Evolutionary conservation across 2,888 invertebrate genomes (phyloP).

Genomic region (Xestia ashworthii): DNA sequence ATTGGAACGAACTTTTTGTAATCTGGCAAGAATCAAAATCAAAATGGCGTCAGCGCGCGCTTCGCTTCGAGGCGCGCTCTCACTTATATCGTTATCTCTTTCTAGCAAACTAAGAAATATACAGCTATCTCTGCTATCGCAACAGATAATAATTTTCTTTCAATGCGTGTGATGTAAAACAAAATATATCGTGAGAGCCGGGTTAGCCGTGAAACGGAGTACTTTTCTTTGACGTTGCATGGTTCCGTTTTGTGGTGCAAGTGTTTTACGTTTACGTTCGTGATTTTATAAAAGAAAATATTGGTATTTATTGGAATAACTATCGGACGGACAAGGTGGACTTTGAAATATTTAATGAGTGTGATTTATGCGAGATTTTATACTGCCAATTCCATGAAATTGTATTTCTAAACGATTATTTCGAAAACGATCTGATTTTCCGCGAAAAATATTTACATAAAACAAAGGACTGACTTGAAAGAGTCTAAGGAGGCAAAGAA

Average conservation of each 20-base stretch:
- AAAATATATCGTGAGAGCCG: conserved; percentile 79
- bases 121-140: conserved; percentile 65
- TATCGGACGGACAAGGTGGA: conserved; percentile 32
- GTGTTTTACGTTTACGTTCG: conserved; percentile 76
- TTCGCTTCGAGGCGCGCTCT: conserved; percentile 52
- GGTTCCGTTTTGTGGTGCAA: conserved; percentile 77
- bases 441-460: conserved; percentile 65
- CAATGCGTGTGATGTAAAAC: conserved; percentile 68
- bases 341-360: conserved; percentile 46
- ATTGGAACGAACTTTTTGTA: conserved; percentile 59
- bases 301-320: conserved; percentile 35
- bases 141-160: conserved; percentile 70
- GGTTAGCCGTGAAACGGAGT: conserved; percentile 79
- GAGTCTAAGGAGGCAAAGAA: conserved; percentile 28
- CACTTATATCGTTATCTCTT: conserved; percentile 48
- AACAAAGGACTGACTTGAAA: conserved; percentile 54
- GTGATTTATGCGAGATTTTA: conserved; percentile 49
- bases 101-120: conserved; percentile 47
- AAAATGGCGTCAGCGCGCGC: conserved; percentile 65
- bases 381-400: conserved; percentile 48
- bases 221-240: conserved; percentile 81
- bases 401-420: conserved; percentile 55
- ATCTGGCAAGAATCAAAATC: conserved; percentile 66
- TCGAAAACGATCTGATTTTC: conserved; percentile 60
- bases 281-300: conserved; percentile 69